Evolutionary conservation across 2,888 invertebrate species (phyloP), one percentile per base, ranked within the genome.

Genomic region (Nemurella pictetii): DNA sequence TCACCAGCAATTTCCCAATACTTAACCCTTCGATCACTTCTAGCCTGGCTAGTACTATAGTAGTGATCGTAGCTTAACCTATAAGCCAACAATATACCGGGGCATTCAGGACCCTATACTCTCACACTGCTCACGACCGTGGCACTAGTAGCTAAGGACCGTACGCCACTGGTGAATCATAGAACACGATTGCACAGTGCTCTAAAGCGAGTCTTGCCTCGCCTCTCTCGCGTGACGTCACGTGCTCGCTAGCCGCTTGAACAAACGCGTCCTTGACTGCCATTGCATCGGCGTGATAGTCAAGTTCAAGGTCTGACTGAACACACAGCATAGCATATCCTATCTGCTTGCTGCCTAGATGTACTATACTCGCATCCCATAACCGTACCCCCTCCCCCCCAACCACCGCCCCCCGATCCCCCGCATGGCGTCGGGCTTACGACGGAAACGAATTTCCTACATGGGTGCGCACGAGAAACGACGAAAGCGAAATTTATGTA

Each of bases 251-350:
- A 28, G 26, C 26, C 26, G 30, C 78, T 28, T 15, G 82, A 26
- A 55, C 28, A 74, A 20, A n/a, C 27, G 15, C 83, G 85, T 80
- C 84, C 85, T 86, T 86, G 85, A 84, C 83, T 77, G 83, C 84
- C 73, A 80, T 83, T 82, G 82, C 82, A 55, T 55, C 29, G 26
- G 55, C 29, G 27, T 12, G 55, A 55, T 55, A 89, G 89, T 89
- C 90, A 90, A 90, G 89, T 90, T 90, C 90, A 90, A 89, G 90
- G 89, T n/a, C n/a, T n/a, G n/a, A n/a, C n/a, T n/a, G n/a, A n/a
- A 89, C 88, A 88, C n/a, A 87, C 20, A 55, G 55, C 55, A 55
- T 20, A 15, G 55, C 20, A 55, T 55, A 3, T n/a, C n/a, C n/a
- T 55, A 12, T 12, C 55, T 55, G 55, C 55, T 12, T 12, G 55